Conservation (phyloP, 1,140 invertebrate genomes). For the Brachionus manjavacas region DNA sequence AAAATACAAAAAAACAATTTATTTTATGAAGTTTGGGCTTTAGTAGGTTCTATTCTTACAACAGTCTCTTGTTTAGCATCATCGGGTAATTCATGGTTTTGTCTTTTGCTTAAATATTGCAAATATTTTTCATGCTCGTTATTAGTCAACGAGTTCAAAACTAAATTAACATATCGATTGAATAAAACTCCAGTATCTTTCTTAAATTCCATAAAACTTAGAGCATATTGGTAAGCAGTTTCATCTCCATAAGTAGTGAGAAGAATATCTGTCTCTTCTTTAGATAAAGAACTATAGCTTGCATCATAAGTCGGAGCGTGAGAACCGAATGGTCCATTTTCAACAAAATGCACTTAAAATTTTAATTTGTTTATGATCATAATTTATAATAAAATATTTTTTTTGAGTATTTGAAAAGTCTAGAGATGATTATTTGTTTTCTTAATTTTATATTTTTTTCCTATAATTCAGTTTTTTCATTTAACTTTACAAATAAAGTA, state of each 20-base stretch:
- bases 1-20: neutral
- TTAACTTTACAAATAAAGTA: too few relatives aligned
- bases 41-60: neutral
- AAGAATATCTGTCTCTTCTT: slow-evolving; percentile 86
- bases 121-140: slow-evolving; percentile 40
- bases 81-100: neutral
- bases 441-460: too few relatives aligned
- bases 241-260: slow-evolving; percentile 85
- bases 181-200: slow-evolving; percentile 18
- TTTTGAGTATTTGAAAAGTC: too few relatives aligned
- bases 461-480: too few relatives aligned
- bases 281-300: slow-evolving; percentile 83
- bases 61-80: neutral
- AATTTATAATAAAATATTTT: too few relatives aligned
- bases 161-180: slow-evolving; percentile 22
- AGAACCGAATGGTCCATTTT: slow-evolving; percentile 88
- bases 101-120: neutral
- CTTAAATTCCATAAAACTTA: slow-evolving; percentile 60
- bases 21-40: neutral
- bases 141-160: slow-evolving; percentile 14
- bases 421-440: too few relatives aligned
- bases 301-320: slow-evolving; percentile 92
- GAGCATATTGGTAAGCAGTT: slow-evolving; percentile 76
- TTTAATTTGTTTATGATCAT: neutral
- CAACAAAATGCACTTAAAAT: slow-evolving; percentile 71